Percentiles rank a stretch among this genome's conserved stretches.
Evolutionary conservation across 2,113 vertebrate species (phyloP).

Genomic region (Gymnarchus niloticus): DNA sequence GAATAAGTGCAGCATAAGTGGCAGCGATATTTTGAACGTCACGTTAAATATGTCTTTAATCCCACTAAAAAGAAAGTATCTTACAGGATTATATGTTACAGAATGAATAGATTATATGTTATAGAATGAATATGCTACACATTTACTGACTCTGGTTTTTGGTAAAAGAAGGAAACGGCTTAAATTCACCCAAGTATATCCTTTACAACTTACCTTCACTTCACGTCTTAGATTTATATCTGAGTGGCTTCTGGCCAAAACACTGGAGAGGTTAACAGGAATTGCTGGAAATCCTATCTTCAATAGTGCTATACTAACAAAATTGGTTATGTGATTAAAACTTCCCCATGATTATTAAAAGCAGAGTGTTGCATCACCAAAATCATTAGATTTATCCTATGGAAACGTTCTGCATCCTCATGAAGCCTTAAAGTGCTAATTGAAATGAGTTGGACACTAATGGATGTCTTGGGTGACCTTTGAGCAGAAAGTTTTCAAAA

Average conservation of each 20-base stretch:
- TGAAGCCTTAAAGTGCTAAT: slow-evolving; percentile 23
- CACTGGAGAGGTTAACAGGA: slow-evolving; percentile 17
- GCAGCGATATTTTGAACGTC: not conserved
- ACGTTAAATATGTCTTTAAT: slow-evolving; percentile 1
- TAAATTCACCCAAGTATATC: not conserved
- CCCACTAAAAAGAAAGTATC: not conserved
- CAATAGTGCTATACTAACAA: slow-evolving; percentile 17
- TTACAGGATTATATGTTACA: not conserved
- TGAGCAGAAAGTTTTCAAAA: not conserved
- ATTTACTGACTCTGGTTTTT: not conserved
- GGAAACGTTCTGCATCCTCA: slow-evolving; percentile 24
- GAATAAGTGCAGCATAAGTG: not conserved
- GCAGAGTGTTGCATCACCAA: slow-evolving; percentile 3
- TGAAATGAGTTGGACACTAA: slow-evolving; percentile 21
- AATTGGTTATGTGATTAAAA: slow-evolving; percentile 20
- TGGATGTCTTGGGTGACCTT: not conserved
- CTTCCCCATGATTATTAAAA: slow-evolving; percentile 27
- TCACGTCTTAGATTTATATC: slow-evolving; percentile 18
- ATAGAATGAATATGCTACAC: not conserved
- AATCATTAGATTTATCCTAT: slow-evolving; percentile 22
- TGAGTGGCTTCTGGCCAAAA: slow-evolving; percentile 17
- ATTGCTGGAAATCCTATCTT: slow-evolving; percentile 19
- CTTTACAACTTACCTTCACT: not conserved
- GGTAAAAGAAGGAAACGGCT: not conserved
- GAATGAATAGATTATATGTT: not conserved